A percentile compares a stretch with the other conserved stretches of the same genome.
Evolutionary conservation across 2,113 vertebrate genomes (phyloP).

Genomic region (Psettodes erumei): DNA sequence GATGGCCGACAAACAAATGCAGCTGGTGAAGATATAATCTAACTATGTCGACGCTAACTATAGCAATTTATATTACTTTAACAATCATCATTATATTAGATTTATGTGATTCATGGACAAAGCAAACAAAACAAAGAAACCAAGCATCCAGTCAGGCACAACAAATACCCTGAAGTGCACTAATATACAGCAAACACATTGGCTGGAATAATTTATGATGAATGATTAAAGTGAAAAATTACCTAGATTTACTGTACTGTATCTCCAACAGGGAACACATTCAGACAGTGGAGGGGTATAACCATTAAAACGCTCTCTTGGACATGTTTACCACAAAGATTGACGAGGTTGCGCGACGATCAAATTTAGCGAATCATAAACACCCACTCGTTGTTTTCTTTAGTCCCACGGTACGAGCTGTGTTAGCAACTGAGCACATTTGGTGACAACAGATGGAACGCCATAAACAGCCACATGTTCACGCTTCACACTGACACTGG

Average conservation of each 20-base stretch:
- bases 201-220: constrained; percentile 14
- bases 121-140: constrained; percentile 40
- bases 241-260: constrained; percentile 11
- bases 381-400: background rate
- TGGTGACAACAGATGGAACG: constrained; percentile 8
- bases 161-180: constrained; percentile 49
- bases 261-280: background rate
- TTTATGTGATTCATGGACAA: constrained; percentile 37
- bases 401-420: background rate
- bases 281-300: constrained; percentile 8
- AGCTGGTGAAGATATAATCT: constrained; percentile 43
- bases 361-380: constrained; percentile 13
- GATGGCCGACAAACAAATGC: constrained; percentile 33
- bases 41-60: constrained; percentile 34
- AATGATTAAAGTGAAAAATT: constrained; percentile 27
- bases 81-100: constrained; percentile 60
- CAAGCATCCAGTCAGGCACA: constrained; percentile 30
- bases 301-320: background rate
- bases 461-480: background rate
- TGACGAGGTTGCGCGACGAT: background rate
- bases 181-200: constrained; percentile 21
- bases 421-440: background rate
- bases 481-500: background rate
- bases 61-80: constrained; percentile 60
- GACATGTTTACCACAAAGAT: constrained; percentile 2